phyloP scores from a whole-genome alignment of 2,797 vertebrate species.

The Chelidonichthys spinosus region DNA sequence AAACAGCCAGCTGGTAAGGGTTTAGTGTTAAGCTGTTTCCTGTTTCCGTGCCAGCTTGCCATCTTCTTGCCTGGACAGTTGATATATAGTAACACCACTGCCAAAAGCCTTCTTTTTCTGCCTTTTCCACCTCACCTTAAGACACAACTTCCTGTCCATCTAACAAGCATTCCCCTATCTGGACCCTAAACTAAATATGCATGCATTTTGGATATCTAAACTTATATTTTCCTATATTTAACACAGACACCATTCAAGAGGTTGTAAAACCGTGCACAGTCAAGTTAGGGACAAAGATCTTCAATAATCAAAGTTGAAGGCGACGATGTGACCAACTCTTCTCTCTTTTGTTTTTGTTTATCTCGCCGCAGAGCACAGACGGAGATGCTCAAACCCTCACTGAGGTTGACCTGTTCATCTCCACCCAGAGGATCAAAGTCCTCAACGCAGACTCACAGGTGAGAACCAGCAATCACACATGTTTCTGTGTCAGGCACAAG shows the following conservation, averaged over 20 bases:
- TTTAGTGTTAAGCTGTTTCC: conserved; percentile 69
- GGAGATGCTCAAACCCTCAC: conserved; percentile 94
- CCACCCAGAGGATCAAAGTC: conserved; percentile 99
- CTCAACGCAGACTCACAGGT: conserved; percentile 99
- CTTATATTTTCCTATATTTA: conserved; percentile 12
- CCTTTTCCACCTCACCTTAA: conserved; percentile 59
- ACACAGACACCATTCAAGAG: conserved; percentile 28
- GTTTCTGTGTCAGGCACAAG: background rate
- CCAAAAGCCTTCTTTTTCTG: conserved; percentile 52
- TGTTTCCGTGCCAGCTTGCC: conserved; percentile 53
- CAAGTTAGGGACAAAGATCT: conserved; percentile 11
- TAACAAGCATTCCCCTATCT: conserved; percentile 38
- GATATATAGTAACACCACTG: conserved; percentile 52
- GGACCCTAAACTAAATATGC: conserved; percentile 43
- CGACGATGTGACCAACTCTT: conserved; percentile 22
- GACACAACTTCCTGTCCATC: conserved; percentile 40
- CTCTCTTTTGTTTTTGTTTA: conserved; percentile 50
- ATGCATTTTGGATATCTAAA: conserved; percentile 42
- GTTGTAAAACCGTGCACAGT: conserved; percentile 6
- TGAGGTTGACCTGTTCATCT: conserved; percentile 99
- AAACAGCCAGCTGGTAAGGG: conserved; percentile 69
- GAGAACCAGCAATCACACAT: conserved; percentile 34
- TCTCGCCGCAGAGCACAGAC: conserved; percentile 88
- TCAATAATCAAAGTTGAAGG: background rate
- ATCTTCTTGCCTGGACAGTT: conserved; percentile 52